phyloP scores from a whole-genome alignment of 2,888 invertebrate genomes.

The Pecten maximus region DNA sequence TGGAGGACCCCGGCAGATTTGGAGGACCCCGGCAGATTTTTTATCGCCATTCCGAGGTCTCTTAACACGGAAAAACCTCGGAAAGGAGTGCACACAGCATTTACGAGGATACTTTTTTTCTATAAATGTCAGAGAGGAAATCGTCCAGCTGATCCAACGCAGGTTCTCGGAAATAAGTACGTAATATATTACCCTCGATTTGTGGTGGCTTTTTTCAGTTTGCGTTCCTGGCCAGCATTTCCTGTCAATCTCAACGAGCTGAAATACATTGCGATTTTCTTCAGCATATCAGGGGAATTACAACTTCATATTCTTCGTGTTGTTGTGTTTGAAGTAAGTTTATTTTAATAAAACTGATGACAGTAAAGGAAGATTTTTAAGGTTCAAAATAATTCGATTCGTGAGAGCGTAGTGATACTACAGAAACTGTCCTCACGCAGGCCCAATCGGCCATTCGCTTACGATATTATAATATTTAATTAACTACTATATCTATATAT shows the following conservation, averaged over 20 bases:
- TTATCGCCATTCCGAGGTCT: neutral
- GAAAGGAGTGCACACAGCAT: conserved; percentile 11
- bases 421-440: no score
- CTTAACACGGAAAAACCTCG: neutral
- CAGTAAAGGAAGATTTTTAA: no score
- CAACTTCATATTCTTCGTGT: no score
- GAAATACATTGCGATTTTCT: neutral
- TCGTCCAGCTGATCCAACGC: neutral
- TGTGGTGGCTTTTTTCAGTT: neutral
- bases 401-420: no score
- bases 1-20: neutral
- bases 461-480: no score
- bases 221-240: neutral
- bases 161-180: neutral
- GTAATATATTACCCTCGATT: neutral
- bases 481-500: no score
- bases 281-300: no score
- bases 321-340: no score
- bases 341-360: no score
- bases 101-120: neutral
- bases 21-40: neutral
- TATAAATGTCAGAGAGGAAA: conserved; percentile 14
- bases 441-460: no score
- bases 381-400: no score
- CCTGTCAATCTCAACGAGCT: neutral